Base-by-base conservation (phyloP, 1,140 invertebrate genomes). In the Hylaeus volcanicus region DNA sequence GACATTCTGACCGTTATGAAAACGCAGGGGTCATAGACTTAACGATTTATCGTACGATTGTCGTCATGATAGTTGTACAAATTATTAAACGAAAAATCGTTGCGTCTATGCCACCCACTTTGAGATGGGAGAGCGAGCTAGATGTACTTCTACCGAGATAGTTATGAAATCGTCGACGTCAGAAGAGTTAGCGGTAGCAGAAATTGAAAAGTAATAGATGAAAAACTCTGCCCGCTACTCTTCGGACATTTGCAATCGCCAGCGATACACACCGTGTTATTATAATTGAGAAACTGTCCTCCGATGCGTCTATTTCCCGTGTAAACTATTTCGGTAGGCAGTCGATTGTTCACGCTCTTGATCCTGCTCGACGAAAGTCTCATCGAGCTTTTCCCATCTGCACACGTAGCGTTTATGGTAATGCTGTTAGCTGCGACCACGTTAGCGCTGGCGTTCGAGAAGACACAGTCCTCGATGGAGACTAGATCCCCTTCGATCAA, bases 261-360 rank as follows among this genome's bases (percentile, higher is more conserved):
- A 5, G 90, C 90, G 14, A 86, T 89, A 56, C 90, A 91, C 0
- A 91, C 88, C 2, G 83, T 91, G 26, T 91, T 91, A 43, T 91
- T 90, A 1, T 45, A 75, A 75, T 77, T 63, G 2, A 74, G 5
- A 11, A 82, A 61, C 53, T 58, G 15, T 8, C 45, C 48, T 4
- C 70, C 41, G 5, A 45, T 41, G 1, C 11, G 8, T n/a, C 61
- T 80, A 37, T 77, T 81, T n/a, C 69, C 72, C 1, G 79, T 84
- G 51, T 91, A 91, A 61, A 86, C 82, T 48, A 91, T 91, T 55
- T 90, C 89, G 0, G 84, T 91, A 1, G 89, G 90, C 55, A 89
- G 56, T 74, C 80, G 82, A 72, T 91, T 91, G 15, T 77, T 64
- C 39, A 66, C 66, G 60, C 89, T 88, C 8, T 89, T 61, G 51